These are phyloP conservation scores for Plebejus melissa DNA, from an alignment of 2,888 invertebrate genomes.

Conservation along the genomic window DNA sequence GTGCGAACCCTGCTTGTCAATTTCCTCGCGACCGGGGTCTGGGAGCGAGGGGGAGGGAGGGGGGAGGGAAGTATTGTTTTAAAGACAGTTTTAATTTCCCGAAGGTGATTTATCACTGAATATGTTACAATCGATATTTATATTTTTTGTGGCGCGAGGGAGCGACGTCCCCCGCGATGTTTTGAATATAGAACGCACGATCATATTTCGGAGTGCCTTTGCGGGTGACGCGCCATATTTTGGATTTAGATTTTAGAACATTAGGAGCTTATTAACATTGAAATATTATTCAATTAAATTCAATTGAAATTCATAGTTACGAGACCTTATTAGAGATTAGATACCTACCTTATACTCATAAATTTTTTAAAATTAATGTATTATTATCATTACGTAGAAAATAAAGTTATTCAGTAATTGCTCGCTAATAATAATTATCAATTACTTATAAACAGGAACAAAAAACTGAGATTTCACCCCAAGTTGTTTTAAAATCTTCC, in stretches of 20 bases:
- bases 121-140: conserved; percentile 56
- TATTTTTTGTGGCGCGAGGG: conserved; percentile 53
- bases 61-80: conserved; percentile 68
- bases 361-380: no score
- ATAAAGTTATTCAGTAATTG: no score
- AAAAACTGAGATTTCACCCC: background rate
- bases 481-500: conserved; percentile 19
- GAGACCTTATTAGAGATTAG: no score
- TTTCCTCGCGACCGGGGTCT: conserved; percentile 28
- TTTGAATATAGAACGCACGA: conserved; percentile 71
- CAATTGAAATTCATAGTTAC: background rate
- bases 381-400: no score
- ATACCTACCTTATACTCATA: no score
- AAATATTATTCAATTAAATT: background rate
- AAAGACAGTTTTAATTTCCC: conserved; percentile 79
- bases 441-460: no score
- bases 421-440: no score
- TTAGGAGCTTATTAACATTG: conserved; percentile 24
- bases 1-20: conserved; percentile 30
- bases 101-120: conserved; percentile 76
- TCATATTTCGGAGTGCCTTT: conserved; percentile 66
- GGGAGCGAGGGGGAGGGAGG: conserved; percentile 39
- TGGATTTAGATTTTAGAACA: conserved; percentile 39
- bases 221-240: conserved; percentile 61
- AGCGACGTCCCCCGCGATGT: conserved; percentile 65